Evolutionary conservation across 2,888 invertebrate species (phyloP), one percentile per base, ranked within the genome.

Genomic region (Tiphia femorata): DNA sequence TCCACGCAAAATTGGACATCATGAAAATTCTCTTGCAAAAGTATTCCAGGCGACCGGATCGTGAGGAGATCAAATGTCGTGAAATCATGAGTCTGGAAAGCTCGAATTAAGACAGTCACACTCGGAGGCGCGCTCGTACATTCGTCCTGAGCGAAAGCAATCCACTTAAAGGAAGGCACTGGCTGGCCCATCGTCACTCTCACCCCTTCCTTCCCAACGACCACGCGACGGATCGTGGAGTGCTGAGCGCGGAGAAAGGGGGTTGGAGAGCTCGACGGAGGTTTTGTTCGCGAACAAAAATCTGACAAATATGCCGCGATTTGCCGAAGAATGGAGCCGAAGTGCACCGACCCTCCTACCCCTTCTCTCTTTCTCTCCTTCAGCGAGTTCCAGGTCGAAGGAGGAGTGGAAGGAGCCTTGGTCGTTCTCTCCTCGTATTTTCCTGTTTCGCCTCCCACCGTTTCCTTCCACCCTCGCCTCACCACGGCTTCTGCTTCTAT

Each of bases 281-380:
- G 77, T 81, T 81, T 81, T 81, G 77, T 79, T 77, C 78, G 62
- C 64, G 74, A 79, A 82, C 78, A 80, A 81, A 82, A 82, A 82
- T 82, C 81, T 82, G 81, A 82, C 81, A 82, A 82, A 82, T 82
- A 82, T 81, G 79, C 78, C 74, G 70, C 81, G 78, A 82, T 82
- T 82, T 82, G 72, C 78, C 73, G 75, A 75, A 78, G 76, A 80
- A 80, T 77, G 74, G 76, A 73, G 67, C 65, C 64, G 67, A 74
- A 76, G 68, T 73, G 67, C 68, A 62, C 52, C 35, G 35, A 21
- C 17, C 54, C 12, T 0, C 19, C 20, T 40, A 3, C 2, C 29
- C 19, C 17, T 16, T 20, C 29, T 37, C 16, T 42, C 27, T 17
- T 35, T 38, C 53, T 53, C 49, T 52, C 43, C 47, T 44, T 49